phyloP scores from a whole-genome alignment of 2,888 invertebrate species.

The Phorcus lineatus region DNA sequence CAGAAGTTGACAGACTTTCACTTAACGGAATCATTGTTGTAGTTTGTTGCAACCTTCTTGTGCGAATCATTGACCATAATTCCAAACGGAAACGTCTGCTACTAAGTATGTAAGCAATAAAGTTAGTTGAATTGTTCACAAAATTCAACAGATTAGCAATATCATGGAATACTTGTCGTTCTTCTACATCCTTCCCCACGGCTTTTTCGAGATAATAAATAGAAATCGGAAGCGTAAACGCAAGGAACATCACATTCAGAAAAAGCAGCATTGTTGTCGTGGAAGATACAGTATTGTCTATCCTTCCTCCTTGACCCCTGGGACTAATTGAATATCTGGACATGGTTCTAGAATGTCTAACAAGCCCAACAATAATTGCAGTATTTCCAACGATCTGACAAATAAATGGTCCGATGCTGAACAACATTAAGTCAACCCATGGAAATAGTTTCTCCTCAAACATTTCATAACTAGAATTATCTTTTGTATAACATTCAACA shows the following conservation, averaged over 20 bases:
- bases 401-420: slow-evolving; percentile 38
- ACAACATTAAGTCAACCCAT: slow-evolving; percentile 41
- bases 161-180: slow-evolving; percentile 29
- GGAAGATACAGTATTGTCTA: slow-evolving; percentile 43
- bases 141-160: slow-evolving; percentile 39
- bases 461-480: slow-evolving; percentile 34
- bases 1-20: too few species aligned
- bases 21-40: too few species aligned
- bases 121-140: slow-evolving; percentile 47
- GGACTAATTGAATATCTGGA: background rate
- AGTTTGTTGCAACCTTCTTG: too few species aligned
- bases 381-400: slow-evolving; percentile 39
- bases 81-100: slow-evolving; percentile 44
- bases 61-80: slow-evolving; percentile 2
- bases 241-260: slow-evolving; percentile 35
- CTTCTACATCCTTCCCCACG: slow-evolving; percentile 14
- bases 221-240: slow-evolving; percentile 37
- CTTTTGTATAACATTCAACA: background rate
- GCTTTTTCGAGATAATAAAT: slow-evolving; percentile 34
- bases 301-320: slow-evolving; percentile 14
- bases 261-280: slow-evolving; percentile 39
- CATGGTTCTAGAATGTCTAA: background rate
- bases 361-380: slow-evolving; percentile 40
- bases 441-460: slow-evolving; percentile 29
- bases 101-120: slow-evolving; percentile 44